Conservation (phyloP, 2,113 vertebrate species). For the Spheniscus mendiculus region DNA sequence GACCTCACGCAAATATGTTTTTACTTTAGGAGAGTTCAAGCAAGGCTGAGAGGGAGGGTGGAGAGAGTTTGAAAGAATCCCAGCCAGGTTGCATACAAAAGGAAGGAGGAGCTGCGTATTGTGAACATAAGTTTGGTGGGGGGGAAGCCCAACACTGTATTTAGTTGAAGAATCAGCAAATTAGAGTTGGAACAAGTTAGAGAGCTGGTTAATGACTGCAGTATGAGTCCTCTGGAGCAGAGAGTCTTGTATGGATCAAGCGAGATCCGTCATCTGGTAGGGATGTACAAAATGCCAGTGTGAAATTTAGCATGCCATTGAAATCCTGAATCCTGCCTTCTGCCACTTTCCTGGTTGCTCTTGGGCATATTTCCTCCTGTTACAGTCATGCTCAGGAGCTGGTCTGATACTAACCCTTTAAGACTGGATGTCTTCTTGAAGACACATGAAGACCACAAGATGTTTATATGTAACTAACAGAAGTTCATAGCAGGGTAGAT, state of each 20-base stretch:
- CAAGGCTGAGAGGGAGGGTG: not conserved
- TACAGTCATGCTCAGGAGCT: not conserved
- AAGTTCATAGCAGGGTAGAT: not conserved
- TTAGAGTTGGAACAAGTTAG: not conserved
- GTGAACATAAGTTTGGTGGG: not conserved
- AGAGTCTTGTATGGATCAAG: not conserved
- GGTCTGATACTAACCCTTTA: not conserved
- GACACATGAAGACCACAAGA: not conserved
- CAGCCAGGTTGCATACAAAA: not conserved
- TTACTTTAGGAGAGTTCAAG: conserved; percentile 5
- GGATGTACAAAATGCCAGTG: not conserved
- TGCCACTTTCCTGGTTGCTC: not conserved
- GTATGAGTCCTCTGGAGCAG: not conserved
- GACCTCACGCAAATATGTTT: not conserved
- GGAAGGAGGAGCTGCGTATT: not conserved
- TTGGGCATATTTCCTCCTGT: not conserved
- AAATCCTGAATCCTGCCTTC: not conserved
- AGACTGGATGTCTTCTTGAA: not conserved
- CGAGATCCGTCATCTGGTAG: not conserved
- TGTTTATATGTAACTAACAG: not conserved
- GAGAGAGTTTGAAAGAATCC: not conserved
- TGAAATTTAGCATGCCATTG: not conserved
- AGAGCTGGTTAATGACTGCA: not conserved
- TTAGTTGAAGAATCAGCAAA: not conserved
- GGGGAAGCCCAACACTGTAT: not conserved